A percentile compares a stretch with the other conserved stretches of the same genome.
phyloP scores from a whole-genome alignment of 1,140 invertebrate genomes.

The Trinorchestia longiramus region DNA sequence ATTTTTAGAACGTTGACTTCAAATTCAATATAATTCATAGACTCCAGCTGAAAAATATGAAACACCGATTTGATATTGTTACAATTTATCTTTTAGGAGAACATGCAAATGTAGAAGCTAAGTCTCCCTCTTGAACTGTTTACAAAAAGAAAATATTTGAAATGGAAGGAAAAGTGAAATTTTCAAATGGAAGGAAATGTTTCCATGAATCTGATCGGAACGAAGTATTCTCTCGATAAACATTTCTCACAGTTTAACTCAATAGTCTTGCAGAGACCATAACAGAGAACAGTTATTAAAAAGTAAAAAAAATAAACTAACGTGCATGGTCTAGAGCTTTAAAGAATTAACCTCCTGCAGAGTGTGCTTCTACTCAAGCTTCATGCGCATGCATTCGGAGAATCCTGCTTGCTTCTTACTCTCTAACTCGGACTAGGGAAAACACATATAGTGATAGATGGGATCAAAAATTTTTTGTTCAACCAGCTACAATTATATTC shows the following conservation, averaged over 20 bases:
- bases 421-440: neutral
- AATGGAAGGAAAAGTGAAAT: too few relatives aligned
- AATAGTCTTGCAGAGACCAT: constrained; percentile 7
- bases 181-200: too few relatives aligned
- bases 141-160: neutral
- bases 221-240: neutral
- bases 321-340: neutral
- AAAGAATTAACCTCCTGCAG: neutral
- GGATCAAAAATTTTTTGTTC: neutral
- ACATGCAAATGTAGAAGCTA: neutral
- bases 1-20: neutral
- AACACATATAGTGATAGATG: neutral
- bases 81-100: neutral
- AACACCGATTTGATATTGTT: neutral
- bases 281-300: neutral
- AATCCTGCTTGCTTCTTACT: neutral
- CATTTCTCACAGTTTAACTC: neutral
- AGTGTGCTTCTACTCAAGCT: neutral
- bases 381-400: neutral
- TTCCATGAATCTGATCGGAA: neutral
- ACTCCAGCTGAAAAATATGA: neutral
- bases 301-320: neutral
- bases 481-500: neutral
- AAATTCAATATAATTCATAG: neutral
- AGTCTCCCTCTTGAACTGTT: neutral